Evolutionary conservation across 2,888 invertebrate genomes (phyloP).

Genomic region (Vesta saturnalis): DNA sequence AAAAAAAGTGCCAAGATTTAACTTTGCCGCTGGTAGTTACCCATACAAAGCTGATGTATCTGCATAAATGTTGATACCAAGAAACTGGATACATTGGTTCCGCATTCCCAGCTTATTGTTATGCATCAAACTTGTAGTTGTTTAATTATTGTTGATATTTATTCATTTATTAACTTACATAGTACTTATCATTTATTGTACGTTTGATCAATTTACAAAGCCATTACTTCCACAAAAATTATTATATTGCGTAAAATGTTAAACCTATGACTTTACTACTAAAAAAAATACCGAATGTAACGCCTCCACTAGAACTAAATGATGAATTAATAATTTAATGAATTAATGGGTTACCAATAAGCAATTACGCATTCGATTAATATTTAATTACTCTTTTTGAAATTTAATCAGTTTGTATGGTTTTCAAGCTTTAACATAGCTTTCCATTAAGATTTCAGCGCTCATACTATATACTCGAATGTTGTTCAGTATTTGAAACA

Average conservation of each 20-base stretch:
- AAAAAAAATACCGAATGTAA: neutral
- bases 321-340: neutral
- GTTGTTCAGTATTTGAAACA: neutral
- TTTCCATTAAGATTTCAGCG: neutral
- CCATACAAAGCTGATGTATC: constrained; percentile 32
- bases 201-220: no score
- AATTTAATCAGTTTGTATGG: neutral
- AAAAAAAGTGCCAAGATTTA: constrained; percentile 44
- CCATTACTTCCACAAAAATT: no score
- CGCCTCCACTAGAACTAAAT: neutral
- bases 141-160: constrained; percentile 9
- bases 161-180: neutral
- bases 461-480: neutral
- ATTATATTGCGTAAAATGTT: neutral
- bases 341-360: constrained; percentile 1
- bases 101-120: constrained; percentile 20
- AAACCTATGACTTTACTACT: no score
- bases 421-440: constrained; percentile 1
- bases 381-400: constrained; percentile 1
- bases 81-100: constrained; percentile 25
- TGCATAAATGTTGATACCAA: constrained; percentile 24
- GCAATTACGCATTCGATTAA: constrained; percentile 1
- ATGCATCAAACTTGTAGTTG: neutral
- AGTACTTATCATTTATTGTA: no score
- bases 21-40: constrained; percentile 34